Conservation (phyloP, 2,797 vertebrate genomes). For the Ctenopoma kingsleyae region DNA sequence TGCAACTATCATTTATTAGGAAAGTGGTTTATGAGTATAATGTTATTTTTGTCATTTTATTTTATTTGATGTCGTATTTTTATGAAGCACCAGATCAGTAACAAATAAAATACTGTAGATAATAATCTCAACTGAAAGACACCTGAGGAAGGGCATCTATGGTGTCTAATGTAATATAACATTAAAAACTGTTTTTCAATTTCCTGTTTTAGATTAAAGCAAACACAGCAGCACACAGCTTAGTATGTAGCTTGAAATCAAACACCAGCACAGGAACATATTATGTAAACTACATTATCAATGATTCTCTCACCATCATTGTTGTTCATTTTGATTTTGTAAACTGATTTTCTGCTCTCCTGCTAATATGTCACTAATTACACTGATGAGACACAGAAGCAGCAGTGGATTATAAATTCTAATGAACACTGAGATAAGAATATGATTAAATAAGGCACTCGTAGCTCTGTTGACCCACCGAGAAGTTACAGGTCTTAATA, state of each 20-base stretch:
- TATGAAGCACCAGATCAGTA: conserved; percentile 3
- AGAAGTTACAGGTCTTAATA: not conserved
- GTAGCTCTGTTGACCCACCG: not conserved
- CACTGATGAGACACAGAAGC: not conserved
- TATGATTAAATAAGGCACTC: conserved; percentile 7
- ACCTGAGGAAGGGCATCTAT: not conserved
- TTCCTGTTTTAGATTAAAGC: not conserved
- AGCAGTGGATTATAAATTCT: not conserved
- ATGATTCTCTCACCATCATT: not conserved
- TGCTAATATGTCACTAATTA: not conserved
- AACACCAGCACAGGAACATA: not conserved
- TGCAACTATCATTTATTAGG: not conserved
- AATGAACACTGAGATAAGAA: not conserved
- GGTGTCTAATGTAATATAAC: not conserved
- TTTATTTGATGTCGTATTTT: not conserved
- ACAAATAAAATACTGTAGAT: conserved; percentile 2
- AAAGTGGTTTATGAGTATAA: not conserved
- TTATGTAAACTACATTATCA: not conserved
- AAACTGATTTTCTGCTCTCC: not conserved
- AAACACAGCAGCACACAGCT: not conserved
- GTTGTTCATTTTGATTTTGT: not conserved
- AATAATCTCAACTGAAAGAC: conserved; percentile 15
- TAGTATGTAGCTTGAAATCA: not conserved
- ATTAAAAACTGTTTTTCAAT: not conserved
- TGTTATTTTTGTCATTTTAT: not conserved